Base-by-base conservation (phyloP, 2,888 invertebrate genomes). In the Cartodere bifasciata region DNA sequence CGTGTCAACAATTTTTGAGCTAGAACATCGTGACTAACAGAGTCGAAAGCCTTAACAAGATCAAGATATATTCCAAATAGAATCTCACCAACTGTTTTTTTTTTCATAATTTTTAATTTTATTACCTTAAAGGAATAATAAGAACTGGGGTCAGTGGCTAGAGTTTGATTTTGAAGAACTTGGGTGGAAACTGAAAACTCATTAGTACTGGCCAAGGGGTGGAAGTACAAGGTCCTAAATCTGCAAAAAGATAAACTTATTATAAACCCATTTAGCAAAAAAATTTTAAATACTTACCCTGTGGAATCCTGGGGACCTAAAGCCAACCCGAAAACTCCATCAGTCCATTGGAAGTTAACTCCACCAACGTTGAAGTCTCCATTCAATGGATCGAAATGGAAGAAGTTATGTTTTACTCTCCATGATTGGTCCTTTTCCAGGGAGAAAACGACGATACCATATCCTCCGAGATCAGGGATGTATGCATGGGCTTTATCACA, bases 271-370 rank as follows among this genome's bases (percentile, higher is more conserved):
- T n/a, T n/a, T n/a, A n/a, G n/a, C n/a, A n/a, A n/a, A n/a, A n/a
- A 10, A 13, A 23, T 24, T n/a, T 12, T 10, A 29, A 5, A n/a
- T 4, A 13, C 28, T 13, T 43, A 52, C 49, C 51, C 52, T 16
- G 36, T 42, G 28, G 41, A 37, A 17, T 48, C 41, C 16, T 29
- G 16, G 10, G 50, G 39, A 42, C 63, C 76, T 11, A 83, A 58
- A 2, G 83, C 79, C 39, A 85, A 50, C 10, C 76, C 80, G 45
- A 85, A 84, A 1, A 86, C 68, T 2, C 85, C 85, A 52, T 86
- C 85, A 1, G 79, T 81, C 85, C 84, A 86, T 52, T 85, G 85
- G 70, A 85, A 86, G 51, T 78, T 72, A 13, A 82, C 68, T 4
- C 84, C 84, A 23, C 73, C 78, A 9, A 86, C 72, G 44, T 75